These are phyloP conservation scores for Phrynosoma blainvillii DNA, from an alignment of 2,113 vertebrate species.

Conservation along the genomic window DNA sequence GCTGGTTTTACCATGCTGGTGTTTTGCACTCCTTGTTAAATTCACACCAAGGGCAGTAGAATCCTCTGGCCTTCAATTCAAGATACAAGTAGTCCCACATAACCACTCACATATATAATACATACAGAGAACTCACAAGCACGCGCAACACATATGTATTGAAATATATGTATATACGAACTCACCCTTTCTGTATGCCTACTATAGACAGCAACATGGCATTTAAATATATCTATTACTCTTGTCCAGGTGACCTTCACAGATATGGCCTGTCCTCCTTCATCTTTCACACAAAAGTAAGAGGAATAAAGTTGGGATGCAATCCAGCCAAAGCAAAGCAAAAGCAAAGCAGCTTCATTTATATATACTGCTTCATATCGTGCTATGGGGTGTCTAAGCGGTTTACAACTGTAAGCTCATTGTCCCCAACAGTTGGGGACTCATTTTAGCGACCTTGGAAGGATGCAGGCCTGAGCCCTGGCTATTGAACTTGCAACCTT, in stretches of 20 bases:
- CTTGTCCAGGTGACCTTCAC: constrained; percentile 66
- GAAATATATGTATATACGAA: constrained; percentile 73
- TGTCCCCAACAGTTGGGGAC: no score
- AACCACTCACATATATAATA: constrained; percentile 80
- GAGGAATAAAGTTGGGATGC: constrained; percentile 59
- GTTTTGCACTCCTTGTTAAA: constrained; percentile 61
- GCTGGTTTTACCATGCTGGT: not conserved
- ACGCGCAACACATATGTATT: constrained; percentile 71
- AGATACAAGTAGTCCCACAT: constrained; percentile 82
- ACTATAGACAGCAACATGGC: constrained; percentile 75
- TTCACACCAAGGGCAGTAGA: constrained; percentile 78
- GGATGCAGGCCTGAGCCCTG: no score
- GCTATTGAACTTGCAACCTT: no score
- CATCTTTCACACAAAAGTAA: constrained; percentile 63
- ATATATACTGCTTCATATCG: no score
- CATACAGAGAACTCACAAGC: constrained; percentile 80
- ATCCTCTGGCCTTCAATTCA: constrained; percentile 79
- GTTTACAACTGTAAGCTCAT: no score
- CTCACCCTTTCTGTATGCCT: constrained; percentile 71
- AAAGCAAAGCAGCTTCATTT: no score
- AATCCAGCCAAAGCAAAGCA: not conserved
- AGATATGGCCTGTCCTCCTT: constrained; percentile 65
- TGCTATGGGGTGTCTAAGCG: no score
- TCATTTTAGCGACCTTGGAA: no score
- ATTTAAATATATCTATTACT: constrained; percentile 64